A percentile compares a stretch with the other conserved stretches of the same genome.
These are phyloP conservation scores for Tragelaphus imberbis DNA, from an alignment of 2,113 vertebrate genomes.

Conservation along the genomic window DNA sequence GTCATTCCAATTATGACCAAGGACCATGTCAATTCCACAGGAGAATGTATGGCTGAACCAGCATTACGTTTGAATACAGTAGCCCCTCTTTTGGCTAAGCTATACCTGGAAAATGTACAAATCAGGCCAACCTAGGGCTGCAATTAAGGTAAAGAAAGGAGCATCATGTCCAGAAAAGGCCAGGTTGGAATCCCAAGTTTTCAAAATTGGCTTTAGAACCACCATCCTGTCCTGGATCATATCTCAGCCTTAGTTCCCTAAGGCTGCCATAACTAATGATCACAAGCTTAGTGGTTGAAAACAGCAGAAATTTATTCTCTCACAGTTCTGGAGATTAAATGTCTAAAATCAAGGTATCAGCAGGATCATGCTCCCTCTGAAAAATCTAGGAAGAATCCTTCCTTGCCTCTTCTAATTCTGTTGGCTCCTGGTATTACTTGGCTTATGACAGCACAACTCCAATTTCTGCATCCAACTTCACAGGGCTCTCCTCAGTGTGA, in stretches of 20 bases:
- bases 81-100: not conserved
- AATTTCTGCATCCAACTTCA: not conserved
- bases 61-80: not conserved
- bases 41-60: not conserved
- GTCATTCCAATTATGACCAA: not conserved
- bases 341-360: not conserved
- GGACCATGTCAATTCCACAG: not conserved
- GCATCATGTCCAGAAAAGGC: not conserved
- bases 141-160: not conserved
- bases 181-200: not conserved
- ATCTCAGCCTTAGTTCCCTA: not conserved
- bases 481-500: not conserved
- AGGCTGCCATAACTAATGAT: not conserved
- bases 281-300: not conserved
- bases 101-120: not conserved
- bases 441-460: not conserved
- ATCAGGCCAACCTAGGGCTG: not conserved
- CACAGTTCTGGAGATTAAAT: not conserved
- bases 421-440: not conserved
- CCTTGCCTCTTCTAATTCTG: not conserved
- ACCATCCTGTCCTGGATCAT: not conserved
- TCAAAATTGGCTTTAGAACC: not conserved
- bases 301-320: not conserved
- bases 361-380: not conserved
- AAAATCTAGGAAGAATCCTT: not conserved